phyloP scores from a whole-genome alignment of 2,888 invertebrate species.

The Chymomyza fuscimana region DNA sequence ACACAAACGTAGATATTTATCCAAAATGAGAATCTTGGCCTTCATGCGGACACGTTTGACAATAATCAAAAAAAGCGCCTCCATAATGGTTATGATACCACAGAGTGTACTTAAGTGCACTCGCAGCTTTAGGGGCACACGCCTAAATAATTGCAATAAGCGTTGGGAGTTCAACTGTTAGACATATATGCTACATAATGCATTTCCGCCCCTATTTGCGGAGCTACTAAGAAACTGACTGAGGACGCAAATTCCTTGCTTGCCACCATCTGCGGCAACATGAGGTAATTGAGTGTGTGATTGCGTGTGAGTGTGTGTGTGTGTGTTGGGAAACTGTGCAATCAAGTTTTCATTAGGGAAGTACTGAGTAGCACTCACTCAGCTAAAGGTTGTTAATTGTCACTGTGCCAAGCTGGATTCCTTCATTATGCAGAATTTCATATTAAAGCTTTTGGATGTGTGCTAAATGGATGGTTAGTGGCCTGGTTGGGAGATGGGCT shows the following conservation, averaged over 20 bases:
- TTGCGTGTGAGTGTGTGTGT: too few species aligned
- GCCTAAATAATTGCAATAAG: slow-evolving; percentile 18
- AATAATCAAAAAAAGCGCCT: slow-evolving; percentile 53
- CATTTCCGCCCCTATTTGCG: background rate
- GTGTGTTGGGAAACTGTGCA: background rate
- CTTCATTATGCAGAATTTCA: background rate
- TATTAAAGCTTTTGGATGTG: background rate
- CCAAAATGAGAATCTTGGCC: background rate
- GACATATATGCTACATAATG: slow-evolving; percentile 12
- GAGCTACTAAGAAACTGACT: background rate
- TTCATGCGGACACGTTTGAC: slow-evolving; percentile 18
- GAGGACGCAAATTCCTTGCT: background rate
- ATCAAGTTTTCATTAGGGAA: background rate
- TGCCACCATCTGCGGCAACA: background rate
- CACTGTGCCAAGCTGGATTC: background rate
- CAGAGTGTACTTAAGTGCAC: slow-evolving; percentile 19
- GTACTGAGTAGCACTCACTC: background rate
- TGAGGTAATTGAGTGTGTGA: background rate
- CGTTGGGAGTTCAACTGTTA: slow-evolving; percentile 21
- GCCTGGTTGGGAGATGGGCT: background rate
- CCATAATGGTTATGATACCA: slow-evolving; percentile 50
- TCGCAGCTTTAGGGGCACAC: background rate
- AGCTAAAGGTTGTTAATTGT: background rate
- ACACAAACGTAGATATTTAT: background rate
- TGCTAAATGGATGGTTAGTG: background rate